phyloP scores from a whole-genome alignment of 2,888 invertebrate species.

The Limulus polyphemus region DNA sequence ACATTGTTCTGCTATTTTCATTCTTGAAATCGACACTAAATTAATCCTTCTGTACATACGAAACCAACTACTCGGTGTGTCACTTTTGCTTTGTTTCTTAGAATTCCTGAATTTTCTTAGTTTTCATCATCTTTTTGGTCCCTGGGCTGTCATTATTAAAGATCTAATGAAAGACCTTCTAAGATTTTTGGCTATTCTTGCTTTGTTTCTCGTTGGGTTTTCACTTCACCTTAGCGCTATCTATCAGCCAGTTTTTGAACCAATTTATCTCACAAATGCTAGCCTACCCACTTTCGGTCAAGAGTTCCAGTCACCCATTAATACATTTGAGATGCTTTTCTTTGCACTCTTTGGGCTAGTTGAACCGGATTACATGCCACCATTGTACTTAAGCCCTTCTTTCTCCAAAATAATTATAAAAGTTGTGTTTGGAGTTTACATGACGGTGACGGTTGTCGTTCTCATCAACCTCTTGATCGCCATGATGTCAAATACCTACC shows the following conservation, averaged over 20 bases:
- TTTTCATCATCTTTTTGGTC: conserved; percentile 97
- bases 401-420: conserved; percentile 37
- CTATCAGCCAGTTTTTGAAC: conserved; percentile 59
- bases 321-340: conserved; percentile 94
- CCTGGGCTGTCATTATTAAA: conserved; percentile 99
- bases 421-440: conserved; percentile 87
- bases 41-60: conserved; percentile 73
- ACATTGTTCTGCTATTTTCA: conserved; percentile 57
- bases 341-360: conserved; percentile 94
- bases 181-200: conserved; percentile 81
- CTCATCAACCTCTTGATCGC: conserved; percentile 98
- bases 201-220: conserved; percentile 97
- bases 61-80: conserved; percentile 92
- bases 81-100: conserved; percentile 89
- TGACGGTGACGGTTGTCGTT: conserved; percentile 95
- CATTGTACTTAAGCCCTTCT: conserved; percentile 40
- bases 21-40: conserved; percentile 46
- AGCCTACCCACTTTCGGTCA: conserved; percentile 25
- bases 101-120: conserved; percentile 95
- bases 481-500: conserved; percentile 99
- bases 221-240: conserved; percentile 79
- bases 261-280: conserved; percentile 28
- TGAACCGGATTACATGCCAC: conserved; percentile 46
- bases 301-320: conserved; percentile 60
- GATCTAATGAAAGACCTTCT: conserved; percentile 32